Evolutionary conservation across 2,888 invertebrate species (phyloP), one percentile per base, ranked within the genome.

Genomic region (Melieria omissa): DNA sequence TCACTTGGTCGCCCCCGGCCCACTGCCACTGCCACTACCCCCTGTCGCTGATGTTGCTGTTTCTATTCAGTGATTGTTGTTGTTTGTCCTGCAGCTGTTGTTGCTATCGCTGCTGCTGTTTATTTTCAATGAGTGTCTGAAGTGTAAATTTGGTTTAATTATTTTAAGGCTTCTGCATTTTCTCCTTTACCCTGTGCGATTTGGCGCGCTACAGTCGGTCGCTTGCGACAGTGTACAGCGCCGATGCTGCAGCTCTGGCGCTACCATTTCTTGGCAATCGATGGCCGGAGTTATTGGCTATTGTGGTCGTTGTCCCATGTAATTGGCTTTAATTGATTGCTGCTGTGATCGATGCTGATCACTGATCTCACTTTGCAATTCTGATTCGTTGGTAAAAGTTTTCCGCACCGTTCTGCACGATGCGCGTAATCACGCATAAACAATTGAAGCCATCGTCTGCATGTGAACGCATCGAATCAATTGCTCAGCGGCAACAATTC

Each of bases 71-170:
- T 66, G n/a, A 29, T 66, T 58, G 55, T 58, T 66, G 58, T 44
- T 66, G 64, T 54, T 68, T 45, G 58, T 41, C 70, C 65, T 75
- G 63, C 73, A 68, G 70, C 70, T 75, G 69, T 73, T 76, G 76
- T 77, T 76, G 73, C 55, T 70, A 58, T 70, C 77, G 73, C 65
- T 71, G 72, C 63, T 74, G 75, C 49, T 80, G 77, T 72, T 69
- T 57, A 72, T 73, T 79, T 66, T 67, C 62, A 64, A 70, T 66
- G 71, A 71, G 66, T 80, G 85, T 81, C 83, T 84, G 83, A 85
- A 84, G 85, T 82, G 84, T 79, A 85, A 85, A 85, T 85, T 84
- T 84, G 82, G 80, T 81, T 83, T 81, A 84, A 84, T 84, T 84
- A 83, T 85, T 81, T 66, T 77, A 79, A 76, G 73, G 61, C 73